Evolutionary conservation across 2,113 vertebrate genomes (phyloP).

Genomic region (Rhegmatorhina hoffmannsi): DNA sequence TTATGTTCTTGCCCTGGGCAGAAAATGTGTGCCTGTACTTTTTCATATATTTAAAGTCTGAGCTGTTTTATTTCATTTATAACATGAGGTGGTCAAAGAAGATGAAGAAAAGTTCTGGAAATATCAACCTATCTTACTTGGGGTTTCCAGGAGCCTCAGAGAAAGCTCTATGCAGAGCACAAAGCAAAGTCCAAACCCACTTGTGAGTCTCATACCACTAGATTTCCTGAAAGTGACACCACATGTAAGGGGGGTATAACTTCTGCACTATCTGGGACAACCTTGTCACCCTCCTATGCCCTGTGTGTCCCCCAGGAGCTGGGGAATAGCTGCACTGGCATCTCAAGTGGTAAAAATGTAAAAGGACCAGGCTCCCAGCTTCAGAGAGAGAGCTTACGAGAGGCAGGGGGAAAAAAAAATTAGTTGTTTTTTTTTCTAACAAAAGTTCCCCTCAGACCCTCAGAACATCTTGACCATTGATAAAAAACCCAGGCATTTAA

Average conservation of each 20-base stretch:
- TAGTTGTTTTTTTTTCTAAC: accelerated
- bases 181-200: neutral
- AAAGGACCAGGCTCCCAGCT: neutral
- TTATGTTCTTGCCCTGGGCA: neutral
- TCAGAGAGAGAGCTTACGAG: neutral
- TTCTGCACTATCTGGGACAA: neutral
- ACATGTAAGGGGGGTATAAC: neutral
- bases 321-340: neutral
- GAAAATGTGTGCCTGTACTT: neutral
- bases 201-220: neutral
- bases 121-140: neutral
- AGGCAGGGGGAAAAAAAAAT: neutral
- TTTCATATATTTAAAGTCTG: neutral
- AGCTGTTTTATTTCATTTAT: neutral
- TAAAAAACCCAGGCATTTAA: neutral
- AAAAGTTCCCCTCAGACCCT: neutral
- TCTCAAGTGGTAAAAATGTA: neutral
- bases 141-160: neutral
- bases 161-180: neutral
- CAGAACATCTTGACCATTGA: neutral
- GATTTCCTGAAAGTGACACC: neutral
- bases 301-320: neutral
- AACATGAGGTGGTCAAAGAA: neutral
- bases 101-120: neutral
- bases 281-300: neutral